Base-by-base conservation (phyloP, 2,797 vertebrate genomes). In the Coendou prehensilis region DNA sequence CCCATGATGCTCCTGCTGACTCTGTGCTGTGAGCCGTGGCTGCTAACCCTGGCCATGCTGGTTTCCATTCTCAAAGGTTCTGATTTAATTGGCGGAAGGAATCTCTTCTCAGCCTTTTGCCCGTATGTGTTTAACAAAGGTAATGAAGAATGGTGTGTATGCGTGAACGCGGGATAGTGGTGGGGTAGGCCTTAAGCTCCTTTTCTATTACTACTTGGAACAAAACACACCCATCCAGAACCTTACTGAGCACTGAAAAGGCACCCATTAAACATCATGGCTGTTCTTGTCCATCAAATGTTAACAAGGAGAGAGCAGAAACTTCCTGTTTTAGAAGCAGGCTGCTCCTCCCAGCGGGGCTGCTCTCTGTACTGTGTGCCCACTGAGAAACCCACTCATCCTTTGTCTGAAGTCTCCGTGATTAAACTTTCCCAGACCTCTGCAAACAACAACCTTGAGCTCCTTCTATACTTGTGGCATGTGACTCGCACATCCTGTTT, bases 51-150 rank as follows among this genome's bases (percentile, higher is more conserved):
- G 30, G 45, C 52, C 52, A 8, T 26, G 11, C 9, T 63, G 5
- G 50, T 54, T 95, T 89, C 50, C 41, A 69, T 80, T 89, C 89
- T 87, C 80, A 89, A 52, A 78, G 45, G 87, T 45, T 76, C 78
- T 89, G 59, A 64, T 81, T 89, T 89, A 94, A 85, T 17, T 82
- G 41, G 59, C 33, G 54, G 87, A 59, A 85, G 45, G 6, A 92
- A 67, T 52, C 20, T 41, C 71, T 64, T 56, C 90, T 84, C 30
- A 30, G n/a, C n/a, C 71, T 86, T 78, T 76, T 45, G 26, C 45
- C 37, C 67, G 30, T 33, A 84, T 10, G n/a, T 14, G 56, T 75
- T 50, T 41, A 82, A 2, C n/a, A 69, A 63, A 82, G 45, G 7
- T 71, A 23, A 8, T 82, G 37, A 94, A 61, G 52, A 67, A 67